These are phyloP conservation scores for Hafferia zeledoni DNA, from an alignment of 2,797 vertebrate genomes.

Conservation along the genomic window DNA sequence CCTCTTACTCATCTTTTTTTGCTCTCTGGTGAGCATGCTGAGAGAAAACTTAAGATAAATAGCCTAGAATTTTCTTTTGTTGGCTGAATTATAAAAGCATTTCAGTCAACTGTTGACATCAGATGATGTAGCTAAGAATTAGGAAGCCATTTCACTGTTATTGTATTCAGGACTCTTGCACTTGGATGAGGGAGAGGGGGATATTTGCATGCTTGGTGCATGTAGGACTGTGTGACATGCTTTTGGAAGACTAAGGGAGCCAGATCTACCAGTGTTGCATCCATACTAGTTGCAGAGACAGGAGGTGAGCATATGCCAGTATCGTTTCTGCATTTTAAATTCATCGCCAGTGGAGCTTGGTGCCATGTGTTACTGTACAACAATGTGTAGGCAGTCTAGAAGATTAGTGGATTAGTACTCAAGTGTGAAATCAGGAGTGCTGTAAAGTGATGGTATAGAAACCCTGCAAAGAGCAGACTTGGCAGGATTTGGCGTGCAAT, in stretches of 20 bases:
- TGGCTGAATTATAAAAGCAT: rapidly evolving
- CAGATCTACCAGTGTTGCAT: not conserved
- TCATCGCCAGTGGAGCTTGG: not conserved
- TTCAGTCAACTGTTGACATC: not conserved
- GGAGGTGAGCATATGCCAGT: not conserved
- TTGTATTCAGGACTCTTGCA: not conserved
- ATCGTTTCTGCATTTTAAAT: not conserved
- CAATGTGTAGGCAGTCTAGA: conserved; percentile 17
- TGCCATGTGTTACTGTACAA: not conserved
- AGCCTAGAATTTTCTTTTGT: not conserved
- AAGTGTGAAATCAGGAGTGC: conserved; percentile 38
- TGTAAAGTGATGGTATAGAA: conserved; percentile 6
- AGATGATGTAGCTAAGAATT: not conserved
- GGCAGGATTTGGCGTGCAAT: not conserved
- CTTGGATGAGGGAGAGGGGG: not conserved
- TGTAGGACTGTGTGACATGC: not conserved
- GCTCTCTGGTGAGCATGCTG: not conserved
- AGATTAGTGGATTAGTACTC: conserved; percentile 45
- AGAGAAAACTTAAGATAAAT: not conserved
- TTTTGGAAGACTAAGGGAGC: not conserved
- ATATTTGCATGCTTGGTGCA: not conserved
- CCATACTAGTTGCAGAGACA: not conserved
- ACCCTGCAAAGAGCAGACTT: conserved; percentile 12
- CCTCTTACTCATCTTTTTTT: not conserved
- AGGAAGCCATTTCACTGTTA: not conserved